These are phyloP conservation scores for Steinernema khuongi DNA, from an alignment of 1,140 invertebrate species.

Conservation along the genomic window DNA sequence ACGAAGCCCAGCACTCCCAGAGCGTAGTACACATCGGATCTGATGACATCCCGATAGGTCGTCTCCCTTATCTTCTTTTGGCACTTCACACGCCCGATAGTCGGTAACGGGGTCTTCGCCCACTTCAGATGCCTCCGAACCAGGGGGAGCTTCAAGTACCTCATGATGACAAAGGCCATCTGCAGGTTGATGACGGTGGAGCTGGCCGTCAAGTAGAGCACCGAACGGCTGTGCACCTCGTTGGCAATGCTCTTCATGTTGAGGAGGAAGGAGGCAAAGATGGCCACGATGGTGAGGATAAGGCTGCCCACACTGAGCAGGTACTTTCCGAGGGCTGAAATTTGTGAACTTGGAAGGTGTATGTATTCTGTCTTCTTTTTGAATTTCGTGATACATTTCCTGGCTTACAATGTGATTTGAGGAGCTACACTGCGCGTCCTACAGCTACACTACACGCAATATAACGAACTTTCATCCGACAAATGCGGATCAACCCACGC, in stretches of 20 bases:
- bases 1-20: neutral
- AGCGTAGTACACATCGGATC: neutral
- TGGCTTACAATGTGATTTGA: no score
- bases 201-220: neutral
- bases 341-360: no score
- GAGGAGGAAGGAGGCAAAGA: neutral
- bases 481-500: no score
- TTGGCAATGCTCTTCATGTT: neutral
- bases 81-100: neutral
- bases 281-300: neutral
- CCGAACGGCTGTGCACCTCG: neutral
- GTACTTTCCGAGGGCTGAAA: slow-evolving; percentile 6
- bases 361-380: no score
- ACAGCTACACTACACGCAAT: no score
- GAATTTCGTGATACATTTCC: no score
- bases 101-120: neutral
- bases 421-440: no score
- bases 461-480: no score
- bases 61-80: neutral
- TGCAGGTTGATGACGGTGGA: neutral
- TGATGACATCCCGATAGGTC: neutral
- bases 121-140: neutral
- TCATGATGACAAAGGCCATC: neutral
- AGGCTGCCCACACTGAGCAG: neutral
- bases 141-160: neutral